Evolutionary conservation across 2,888 invertebrate species (phyloP).

Genomic region (Meandrusa payeni): DNA sequence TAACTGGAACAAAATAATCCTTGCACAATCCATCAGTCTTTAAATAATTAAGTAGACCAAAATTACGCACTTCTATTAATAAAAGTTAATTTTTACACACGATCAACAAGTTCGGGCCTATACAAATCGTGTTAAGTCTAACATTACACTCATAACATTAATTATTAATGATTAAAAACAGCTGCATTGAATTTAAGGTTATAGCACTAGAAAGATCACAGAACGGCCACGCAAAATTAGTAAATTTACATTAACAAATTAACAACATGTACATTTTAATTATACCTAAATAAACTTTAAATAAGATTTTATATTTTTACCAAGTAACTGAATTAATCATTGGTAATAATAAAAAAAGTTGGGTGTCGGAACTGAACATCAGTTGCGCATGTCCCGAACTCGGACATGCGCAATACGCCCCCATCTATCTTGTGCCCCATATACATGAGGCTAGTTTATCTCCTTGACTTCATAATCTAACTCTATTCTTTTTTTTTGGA

Average conservation of each 20-base stretch:
- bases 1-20: too few species aligned
- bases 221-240: neutral
- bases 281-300: neutral
- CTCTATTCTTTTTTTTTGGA: too few species aligned
- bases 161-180: conserved; percentile 36
- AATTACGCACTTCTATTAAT: too few species aligned
- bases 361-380: conserved; percentile 32
- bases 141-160: neutral
- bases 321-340: conserved; percentile 27
- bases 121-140: neutral
- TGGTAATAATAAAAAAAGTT: conserved; percentile 43
- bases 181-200: conserved; percentile 37
- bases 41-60: too few species aligned
- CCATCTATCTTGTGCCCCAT: neutral
- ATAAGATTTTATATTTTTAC: neutral
- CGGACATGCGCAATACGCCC: conserved; percentile 40
- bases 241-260: neutral
- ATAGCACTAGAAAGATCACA: conserved; percentile 8
- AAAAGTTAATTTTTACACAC: too few species aligned
- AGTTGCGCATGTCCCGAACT: conserved; percentile 40
- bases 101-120: too few species aligned
- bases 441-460: too few species aligned
- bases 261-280: neutral
- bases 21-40: too few species aligned
- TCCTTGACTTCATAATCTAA: too few species aligned